phyloP scores from a whole-genome alignment of 2,113 vertebrate genomes.

The Anthoscopus minutus region DNA sequence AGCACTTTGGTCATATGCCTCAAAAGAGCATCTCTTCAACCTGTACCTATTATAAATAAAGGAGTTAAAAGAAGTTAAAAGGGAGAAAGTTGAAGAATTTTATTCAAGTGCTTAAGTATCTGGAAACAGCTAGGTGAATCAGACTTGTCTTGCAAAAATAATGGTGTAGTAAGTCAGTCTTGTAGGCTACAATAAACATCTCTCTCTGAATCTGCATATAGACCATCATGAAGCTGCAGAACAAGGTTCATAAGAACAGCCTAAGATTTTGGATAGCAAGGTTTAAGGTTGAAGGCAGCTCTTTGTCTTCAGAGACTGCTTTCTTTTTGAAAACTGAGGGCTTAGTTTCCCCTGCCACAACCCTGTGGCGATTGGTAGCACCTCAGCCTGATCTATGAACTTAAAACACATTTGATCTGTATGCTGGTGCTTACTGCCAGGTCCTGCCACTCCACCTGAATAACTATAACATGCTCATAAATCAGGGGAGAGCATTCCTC shows the following conservation, averaged over 20 bases:
- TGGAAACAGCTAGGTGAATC: background rate
- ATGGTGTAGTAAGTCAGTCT: background rate
- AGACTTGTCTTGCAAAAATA: background rate
- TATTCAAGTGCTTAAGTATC: background rate
- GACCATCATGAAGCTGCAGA: background rate
- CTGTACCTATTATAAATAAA: background rate
- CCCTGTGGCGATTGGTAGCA: background rate
- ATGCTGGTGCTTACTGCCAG: conserved; percentile 14
- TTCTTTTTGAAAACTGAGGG: conserved; percentile 51
- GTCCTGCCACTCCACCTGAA: conserved; percentile 67
- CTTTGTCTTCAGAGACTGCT: background rate
- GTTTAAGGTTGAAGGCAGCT: background rate
- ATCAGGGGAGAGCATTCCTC: conserved; percentile 68
- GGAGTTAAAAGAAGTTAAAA: background rate
- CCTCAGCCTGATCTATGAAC: conserved; percentile 61
- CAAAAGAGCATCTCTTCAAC: background rate
- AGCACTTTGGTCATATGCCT: background rate
- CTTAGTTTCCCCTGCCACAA: conserved; percentile 10
- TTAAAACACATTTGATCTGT: conserved; percentile 54
- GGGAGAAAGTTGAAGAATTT: background rate
- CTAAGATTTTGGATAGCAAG: background rate
- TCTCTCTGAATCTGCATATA: background rate
- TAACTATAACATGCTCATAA: conserved; percentile 68
- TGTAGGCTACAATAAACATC: background rate
- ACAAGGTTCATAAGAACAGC: background rate